Conservation (phyloP, 2,888 invertebrate genomes). For the Pristionchus fissidentatus region DNA sequence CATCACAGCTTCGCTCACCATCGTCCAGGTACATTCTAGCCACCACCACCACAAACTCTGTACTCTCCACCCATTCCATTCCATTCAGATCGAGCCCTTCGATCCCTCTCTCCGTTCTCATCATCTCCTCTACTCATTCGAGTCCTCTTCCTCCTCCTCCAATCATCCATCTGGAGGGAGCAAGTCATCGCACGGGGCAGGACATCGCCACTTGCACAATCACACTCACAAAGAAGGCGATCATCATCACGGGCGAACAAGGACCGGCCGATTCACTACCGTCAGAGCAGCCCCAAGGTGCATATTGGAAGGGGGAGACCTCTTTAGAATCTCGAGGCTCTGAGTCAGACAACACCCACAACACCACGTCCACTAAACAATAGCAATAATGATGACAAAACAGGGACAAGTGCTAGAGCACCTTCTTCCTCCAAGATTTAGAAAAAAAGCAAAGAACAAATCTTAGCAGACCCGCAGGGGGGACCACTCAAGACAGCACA, state of each 20-base stretch:
- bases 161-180: conserved; percentile 22
- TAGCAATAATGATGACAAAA: background rate
- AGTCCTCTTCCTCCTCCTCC: conserved; percentile 28
- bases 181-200: background rate
- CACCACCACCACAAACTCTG: background rate
- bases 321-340: background rate
- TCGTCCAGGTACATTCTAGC: background rate
- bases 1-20: conserved; percentile 33
- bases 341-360: too few relatives aligned
- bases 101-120: background rate
- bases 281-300: too few relatives aligned
- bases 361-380: too few relatives aligned
- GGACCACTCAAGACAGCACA: too few relatives aligned
- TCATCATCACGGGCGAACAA: background rate
- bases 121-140: conserved; percentile 18
- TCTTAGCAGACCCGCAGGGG: too few relatives aligned
- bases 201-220: conserved; percentile 12
- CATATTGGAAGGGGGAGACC: too few relatives aligned
- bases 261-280: too few relatives aligned
- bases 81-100: conserved; percentile 6
- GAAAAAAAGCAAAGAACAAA: too few relatives aligned
- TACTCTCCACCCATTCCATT: background rate
- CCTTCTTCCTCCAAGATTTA: too few relatives aligned
- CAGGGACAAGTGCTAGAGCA: background rate
- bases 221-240: conserved; percentile 9